Conservation (phyloP, 1,140 invertebrate genomes). For the Chlorops oryzae region DNA sequence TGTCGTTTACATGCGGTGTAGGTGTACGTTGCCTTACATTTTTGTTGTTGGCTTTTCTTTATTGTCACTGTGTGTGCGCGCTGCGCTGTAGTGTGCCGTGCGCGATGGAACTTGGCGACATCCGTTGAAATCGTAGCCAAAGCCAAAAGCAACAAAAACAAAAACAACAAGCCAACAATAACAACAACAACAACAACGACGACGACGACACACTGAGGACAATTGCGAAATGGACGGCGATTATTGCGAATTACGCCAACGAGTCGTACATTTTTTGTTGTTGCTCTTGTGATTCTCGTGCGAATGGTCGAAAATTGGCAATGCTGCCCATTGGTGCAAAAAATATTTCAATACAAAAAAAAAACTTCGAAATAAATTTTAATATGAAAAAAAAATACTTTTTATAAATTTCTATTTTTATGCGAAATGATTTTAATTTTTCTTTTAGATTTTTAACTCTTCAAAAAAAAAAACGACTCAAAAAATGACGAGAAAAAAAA, state of each 20-base stretch:
- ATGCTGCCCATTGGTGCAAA: neutral
- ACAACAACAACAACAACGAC: conserved; percentile 9
- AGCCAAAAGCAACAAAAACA: conserved; percentile 8
- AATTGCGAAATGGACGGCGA: no score
- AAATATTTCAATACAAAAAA: neutral
- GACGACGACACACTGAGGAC: conserved; percentile 9
- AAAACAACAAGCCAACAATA: conserved; percentile 8
- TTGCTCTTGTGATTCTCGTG: no score
- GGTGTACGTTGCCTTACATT: conserved; percentile 10
- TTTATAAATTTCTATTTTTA: no score
- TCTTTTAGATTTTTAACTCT: no score
- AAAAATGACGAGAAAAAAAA: no score
- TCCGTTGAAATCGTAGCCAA: neutral
- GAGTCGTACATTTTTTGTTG: neutral
- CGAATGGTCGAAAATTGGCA: no score
- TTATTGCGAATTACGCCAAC: no score
- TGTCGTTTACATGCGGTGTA: conserved; percentile 9
- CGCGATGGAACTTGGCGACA: no score
- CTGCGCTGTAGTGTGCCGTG: neutral
- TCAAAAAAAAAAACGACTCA: no score
- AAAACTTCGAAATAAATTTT: neutral
- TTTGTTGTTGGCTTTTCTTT: conserved; percentile 11
- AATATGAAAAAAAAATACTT: no score
- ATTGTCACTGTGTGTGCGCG: conserved; percentile 13
- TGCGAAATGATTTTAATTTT: no score